These are phyloP conservation scores for Ypsolopha sequella DNA, from an alignment of 2,888 invertebrate species.

Conservation along the genomic window DNA sequence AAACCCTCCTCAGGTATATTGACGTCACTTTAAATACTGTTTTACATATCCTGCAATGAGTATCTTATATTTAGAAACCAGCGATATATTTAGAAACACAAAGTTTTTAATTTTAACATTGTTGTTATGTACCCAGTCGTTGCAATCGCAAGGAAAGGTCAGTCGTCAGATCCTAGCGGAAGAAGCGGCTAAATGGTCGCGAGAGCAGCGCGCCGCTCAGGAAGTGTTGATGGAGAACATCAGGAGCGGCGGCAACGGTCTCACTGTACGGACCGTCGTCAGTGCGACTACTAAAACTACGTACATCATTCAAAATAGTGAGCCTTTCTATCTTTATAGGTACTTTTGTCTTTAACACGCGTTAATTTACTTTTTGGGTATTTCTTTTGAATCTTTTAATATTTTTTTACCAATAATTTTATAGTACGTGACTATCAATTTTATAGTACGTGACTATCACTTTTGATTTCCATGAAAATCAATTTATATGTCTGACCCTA, in stretches of 20 bases:
- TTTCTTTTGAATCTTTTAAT: too few species aligned
- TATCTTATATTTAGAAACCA: too few species aligned
- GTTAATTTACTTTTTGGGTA: not conserved
- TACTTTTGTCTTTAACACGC: too few species aligned
- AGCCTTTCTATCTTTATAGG: conserved; percentile 1
- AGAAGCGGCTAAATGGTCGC: conserved; percentile 61
- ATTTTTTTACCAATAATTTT: too few species aligned
- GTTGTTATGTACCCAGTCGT: conserved; percentile 37
- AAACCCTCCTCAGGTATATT: conserved; percentile 47
- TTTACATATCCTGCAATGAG: too few species aligned
- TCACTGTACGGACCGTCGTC: conserved; percentile 52
- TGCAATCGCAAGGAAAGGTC: conserved; percentile 54
- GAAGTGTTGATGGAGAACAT: conserved; percentile 63
- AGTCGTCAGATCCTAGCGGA: conserved; percentile 58
- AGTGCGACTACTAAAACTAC: conserved; percentile 33
- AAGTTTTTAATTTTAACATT: too few species aligned
- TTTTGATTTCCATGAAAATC: too few species aligned
- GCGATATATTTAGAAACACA: too few species aligned
- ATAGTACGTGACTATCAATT: too few species aligned
- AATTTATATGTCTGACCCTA: too few species aligned
- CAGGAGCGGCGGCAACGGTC: conserved; percentile 57
- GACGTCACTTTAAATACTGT: not conserved
- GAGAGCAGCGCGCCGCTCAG: conserved; percentile 56
- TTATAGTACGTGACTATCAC: too few species aligned
- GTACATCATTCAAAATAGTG: conserved; percentile 59